These are phyloP conservation scores for Apolygus lucorum DNA, from an alignment of 1,140 invertebrate species.

Conservation along the genomic window DNA sequence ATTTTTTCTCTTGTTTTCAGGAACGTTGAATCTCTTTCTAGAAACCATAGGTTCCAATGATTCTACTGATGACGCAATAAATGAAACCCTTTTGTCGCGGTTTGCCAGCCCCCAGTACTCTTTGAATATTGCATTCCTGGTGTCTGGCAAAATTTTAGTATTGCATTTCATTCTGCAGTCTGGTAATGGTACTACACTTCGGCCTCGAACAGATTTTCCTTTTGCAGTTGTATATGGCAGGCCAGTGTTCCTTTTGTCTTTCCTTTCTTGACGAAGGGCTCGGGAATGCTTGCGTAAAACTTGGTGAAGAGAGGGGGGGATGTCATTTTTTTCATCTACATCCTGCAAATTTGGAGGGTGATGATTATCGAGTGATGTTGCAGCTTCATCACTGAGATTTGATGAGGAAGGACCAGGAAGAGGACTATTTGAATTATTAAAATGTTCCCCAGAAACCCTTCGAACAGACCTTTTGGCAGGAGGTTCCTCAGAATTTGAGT, in stretches of 20 bases:
- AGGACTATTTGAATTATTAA: too few species aligned
- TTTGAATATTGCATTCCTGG: background rate
- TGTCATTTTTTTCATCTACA: background rate
- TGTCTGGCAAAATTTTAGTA: background rate
- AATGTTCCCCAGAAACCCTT: too few species aligned
- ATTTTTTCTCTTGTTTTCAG: background rate
- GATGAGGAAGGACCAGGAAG: too few species aligned
- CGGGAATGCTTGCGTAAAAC: background rate
- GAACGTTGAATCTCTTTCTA: background rate
- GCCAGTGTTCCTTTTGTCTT: background rate
- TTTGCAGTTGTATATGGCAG: background rate
- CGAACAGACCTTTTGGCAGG: background rate
- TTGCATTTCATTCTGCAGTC: background rate
- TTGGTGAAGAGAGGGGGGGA: background rate
- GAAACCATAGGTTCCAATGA: background rate
- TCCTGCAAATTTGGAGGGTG: background rate
- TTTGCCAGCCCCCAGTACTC: background rate
- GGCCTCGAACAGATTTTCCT: background rate
- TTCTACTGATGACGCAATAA: background rate
- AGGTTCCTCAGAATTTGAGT: background rate
- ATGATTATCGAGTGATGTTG: background rate
- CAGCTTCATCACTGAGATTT: too few species aligned
- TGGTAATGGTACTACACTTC: background rate
- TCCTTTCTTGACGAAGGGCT: background rate
- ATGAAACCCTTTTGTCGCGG: background rate